These are phyloP conservation scores for Lathronympha strigana DNA, from an alignment of 2,888 invertebrate species.

Conservation along the genomic window DNA sequence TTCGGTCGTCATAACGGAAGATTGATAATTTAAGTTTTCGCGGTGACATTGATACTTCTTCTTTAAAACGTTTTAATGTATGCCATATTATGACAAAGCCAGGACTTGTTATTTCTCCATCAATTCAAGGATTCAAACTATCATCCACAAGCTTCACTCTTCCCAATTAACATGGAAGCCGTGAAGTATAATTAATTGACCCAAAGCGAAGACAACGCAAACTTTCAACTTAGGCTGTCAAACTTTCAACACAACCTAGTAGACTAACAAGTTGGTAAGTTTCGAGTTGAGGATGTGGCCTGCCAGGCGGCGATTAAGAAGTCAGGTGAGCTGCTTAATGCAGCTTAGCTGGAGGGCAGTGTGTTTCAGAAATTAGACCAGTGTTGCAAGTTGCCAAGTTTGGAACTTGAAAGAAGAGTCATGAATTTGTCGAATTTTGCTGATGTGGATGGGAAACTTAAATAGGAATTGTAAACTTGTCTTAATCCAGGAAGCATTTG, in stretches of 20 bases:
- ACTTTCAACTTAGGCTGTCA: slow-evolving; percentile 33
- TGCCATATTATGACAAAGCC: too few species aligned
- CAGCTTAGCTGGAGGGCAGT: background rate
- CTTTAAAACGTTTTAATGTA: too few species aligned
- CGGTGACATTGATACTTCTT: too few species aligned
- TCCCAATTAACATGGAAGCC: slow-evolving; percentile 17
- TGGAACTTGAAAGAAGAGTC: background rate
- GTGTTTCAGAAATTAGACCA: background rate
- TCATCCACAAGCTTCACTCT: background rate
- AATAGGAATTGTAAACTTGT: too few species aligned
- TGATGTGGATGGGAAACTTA: too few species aligned
- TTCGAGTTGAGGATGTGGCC: slow-evolving; percentile 17
- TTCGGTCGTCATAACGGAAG: too few species aligned
- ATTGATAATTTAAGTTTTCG: too few species aligned
- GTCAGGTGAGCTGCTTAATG: background rate
- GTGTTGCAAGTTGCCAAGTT: background rate
- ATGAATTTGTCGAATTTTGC: background rate
- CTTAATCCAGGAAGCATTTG: too few species aligned
- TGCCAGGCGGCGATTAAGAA: slow-evolving; percentile 17
- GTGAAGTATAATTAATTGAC: slow-evolving; percentile 33
- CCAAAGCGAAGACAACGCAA: slow-evolving; percentile 31
- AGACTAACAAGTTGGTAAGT: slow-evolving; percentile 37
- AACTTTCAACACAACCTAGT: slow-evolving; percentile 36
- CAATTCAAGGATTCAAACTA: background rate
- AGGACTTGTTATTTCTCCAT: background rate